These are phyloP conservation scores for Cairina moschata DNA, from an alignment of 2,113 vertebrate species.

Conservation along the genomic window DNA sequence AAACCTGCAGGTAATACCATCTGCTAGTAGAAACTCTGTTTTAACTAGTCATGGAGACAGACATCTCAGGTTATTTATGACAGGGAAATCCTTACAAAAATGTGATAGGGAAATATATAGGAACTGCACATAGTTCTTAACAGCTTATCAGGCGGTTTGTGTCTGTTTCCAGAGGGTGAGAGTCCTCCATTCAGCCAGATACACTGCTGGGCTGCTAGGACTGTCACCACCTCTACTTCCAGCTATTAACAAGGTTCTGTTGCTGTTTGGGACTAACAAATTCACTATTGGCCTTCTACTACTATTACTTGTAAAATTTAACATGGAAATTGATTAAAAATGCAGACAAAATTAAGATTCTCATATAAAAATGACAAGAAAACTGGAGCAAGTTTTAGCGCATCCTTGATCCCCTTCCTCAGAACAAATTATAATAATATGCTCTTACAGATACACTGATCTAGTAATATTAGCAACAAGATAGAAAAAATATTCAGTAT, in stretches of 20 bases:
- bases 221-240: background rate
- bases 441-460: background rate
- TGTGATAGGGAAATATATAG: background rate
- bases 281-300: background rate
- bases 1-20: accelerated
- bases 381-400: background rate
- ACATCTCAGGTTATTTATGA: background rate
- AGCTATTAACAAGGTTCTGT: background rate
- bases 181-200: background rate
- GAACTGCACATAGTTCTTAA: background rate
- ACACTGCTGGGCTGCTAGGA: background rate
- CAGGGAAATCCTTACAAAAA: too few species aligned
- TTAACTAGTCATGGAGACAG: background rate
- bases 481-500: background rate
- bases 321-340: background rate
- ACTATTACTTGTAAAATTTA: background rate
- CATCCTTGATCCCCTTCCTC: background rate
- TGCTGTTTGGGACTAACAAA: background rate
- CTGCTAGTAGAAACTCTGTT: too few species aligned
- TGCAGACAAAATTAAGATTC: background rate
- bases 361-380: background rate
- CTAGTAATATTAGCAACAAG: background rate
- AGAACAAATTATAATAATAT: background rate
- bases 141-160: too few species aligned
- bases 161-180: background rate